Conservation (phyloP, 2,113 vertebrate species). For the Spea multiplicata region DNA sequence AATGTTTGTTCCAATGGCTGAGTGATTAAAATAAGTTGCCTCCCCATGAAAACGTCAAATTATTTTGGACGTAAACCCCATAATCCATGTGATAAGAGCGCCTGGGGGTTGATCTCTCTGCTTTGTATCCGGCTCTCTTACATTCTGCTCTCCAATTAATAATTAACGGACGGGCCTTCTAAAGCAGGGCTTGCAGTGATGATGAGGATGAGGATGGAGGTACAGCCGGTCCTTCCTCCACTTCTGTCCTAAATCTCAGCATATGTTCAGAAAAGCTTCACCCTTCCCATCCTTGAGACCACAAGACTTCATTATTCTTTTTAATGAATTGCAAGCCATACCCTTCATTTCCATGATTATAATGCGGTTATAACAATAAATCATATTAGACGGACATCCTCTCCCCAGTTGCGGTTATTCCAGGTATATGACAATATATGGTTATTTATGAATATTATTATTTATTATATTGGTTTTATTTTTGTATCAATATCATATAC, state of each 20-base stretch:
- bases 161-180: slow-evolving; percentile 28
- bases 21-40: neutral
- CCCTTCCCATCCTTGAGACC: neutral
- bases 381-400: too few species aligned
- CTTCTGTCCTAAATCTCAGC: slow-evolving; percentile 5
- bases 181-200: slow-evolving; percentile 35
- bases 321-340: neutral
- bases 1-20: neutral
- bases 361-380: too few species aligned
- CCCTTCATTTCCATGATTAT: neutral
- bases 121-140: slow-evolving; percentile 10
- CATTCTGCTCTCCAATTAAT: slow-evolving; percentile 38
- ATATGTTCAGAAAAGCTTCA: slow-evolving; percentile 17
- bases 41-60: neutral
- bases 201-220: slow-evolving; percentile 34
- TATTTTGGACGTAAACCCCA: slow-evolving; percentile 5
- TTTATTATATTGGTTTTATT: too few species aligned
- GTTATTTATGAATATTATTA: too few species aligned
- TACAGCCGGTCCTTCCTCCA: slow-evolving; percentile 14
- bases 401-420: too few species aligned
- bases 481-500: too few species aligned
- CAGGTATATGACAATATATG: too few species aligned
- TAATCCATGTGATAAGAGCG: neutral
- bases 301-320: neutral
- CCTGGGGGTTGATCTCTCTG: slow-evolving; percentile 23